These are phyloP conservation scores for Argopecten irradians DNA, from an alignment of 1,140 invertebrate genomes.

Conservation along the genomic window DNA sequence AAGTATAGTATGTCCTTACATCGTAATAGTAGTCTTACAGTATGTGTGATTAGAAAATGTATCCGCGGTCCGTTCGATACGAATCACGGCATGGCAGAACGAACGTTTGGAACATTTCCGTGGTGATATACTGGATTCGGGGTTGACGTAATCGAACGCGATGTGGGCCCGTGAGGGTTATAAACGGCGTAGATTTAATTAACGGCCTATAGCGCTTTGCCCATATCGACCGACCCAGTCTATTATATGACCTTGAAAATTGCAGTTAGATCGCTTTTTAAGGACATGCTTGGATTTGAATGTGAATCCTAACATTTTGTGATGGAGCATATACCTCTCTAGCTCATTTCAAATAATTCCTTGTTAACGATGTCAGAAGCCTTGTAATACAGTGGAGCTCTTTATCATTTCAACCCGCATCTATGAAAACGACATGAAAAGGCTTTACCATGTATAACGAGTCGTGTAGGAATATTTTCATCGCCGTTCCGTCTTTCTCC, in stretches of 20 bases:
- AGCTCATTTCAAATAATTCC: background rate
- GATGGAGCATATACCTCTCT: background rate
- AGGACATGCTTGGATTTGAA: background rate
- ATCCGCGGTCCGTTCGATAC: background rate
- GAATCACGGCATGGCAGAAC: constrained; percentile 5
- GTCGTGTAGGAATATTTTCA: background rate
- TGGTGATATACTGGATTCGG: background rate
- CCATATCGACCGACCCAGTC: background rate
- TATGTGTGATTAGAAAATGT: constrained; percentile 16
- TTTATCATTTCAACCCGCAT: background rate
- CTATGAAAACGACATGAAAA: background rate
- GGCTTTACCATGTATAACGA: background rate
- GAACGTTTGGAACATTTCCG: background rate
- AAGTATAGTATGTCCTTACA: background rate
- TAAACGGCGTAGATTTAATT: constrained; percentile 16
- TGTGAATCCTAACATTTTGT: background rate
- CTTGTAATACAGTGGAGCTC: background rate
- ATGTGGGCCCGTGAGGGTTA: background rate
- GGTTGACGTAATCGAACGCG: constrained; percentile 20
- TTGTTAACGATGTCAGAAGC: background rate
- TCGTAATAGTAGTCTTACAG: background rate
- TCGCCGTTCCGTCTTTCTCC: background rate
- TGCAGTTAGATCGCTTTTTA: background rate
- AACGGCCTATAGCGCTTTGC: background rate
- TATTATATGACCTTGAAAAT: constrained; percentile 17